phyloP scores from a whole-genome alignment of 2,113 vertebrate species.

The Clarias batrachus region DNA sequence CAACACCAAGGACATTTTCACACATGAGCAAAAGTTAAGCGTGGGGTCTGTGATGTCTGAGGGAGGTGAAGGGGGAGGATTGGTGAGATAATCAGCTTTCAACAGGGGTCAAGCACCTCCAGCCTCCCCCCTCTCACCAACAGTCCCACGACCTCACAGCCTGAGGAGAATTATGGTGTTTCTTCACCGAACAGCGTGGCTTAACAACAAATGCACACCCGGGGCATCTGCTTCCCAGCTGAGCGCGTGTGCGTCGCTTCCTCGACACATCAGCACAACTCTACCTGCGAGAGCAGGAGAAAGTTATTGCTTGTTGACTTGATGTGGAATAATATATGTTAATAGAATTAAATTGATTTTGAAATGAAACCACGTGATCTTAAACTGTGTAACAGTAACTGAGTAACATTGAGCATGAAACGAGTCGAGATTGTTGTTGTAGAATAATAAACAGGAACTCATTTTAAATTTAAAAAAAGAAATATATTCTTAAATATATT shows the following conservation, averaged over 20 bases:
- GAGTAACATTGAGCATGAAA: not conserved
- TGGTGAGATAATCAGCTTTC: slow-evolving; percentile 44
- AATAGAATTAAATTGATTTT: not conserved
- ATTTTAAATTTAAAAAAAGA: not conserved
- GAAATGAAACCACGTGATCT: not conserved
- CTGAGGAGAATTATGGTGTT: not conserved
- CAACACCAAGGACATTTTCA: slow-evolving; percentile 54
- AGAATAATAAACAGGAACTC: not conserved
- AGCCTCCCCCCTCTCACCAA: not conserved
- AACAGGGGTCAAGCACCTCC: slow-evolving; percentile 39
- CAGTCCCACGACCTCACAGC: not conserved
- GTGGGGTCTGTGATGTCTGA: slow-evolving; percentile 10
- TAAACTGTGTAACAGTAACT: not conserved
- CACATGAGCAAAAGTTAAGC: slow-evolving; percentile 56
- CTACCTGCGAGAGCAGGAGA: not conserved
- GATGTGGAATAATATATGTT: not conserved
- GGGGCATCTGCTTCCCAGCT: not conserved
- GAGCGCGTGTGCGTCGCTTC: not conserved
- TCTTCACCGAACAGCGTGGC: not conserved
- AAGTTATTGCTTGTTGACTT: not conserved
- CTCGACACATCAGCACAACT: not conserved
- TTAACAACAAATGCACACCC: not conserved
- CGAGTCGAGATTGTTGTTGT: not conserved
- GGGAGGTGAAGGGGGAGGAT: slow-evolving; percentile 48
- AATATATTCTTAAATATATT: not conserved